phyloP scores from a whole-genome alignment of 2,888 invertebrate species.

The Lithophane leautieri region DNA sequence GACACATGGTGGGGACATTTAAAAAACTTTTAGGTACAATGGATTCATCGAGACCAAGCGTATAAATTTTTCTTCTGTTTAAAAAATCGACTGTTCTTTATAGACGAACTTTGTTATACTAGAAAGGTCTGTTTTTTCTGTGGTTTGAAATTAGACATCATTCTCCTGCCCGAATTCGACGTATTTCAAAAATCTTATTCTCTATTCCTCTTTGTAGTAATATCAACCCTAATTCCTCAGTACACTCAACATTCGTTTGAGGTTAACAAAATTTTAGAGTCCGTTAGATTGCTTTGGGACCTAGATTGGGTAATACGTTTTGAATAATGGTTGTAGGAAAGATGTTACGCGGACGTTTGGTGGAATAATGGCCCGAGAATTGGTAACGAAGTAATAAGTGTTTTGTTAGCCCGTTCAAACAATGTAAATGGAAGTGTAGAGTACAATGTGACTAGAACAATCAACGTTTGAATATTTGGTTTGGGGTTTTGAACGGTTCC shows the following conservation, averaged over 20 bases:
- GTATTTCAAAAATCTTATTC: background rate
- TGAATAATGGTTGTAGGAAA: slow-evolving; percentile 55
- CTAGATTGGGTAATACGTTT: slow-evolving; percentile 42
- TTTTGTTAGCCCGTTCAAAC: slow-evolving; percentile 56
- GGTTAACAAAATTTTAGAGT: slow-evolving; percentile 66
- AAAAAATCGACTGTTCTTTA: background rate
- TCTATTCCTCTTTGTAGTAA: slow-evolving; percentile 27
- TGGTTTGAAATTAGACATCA: background rate
- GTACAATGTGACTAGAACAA: slow-evolving; percentile 53
- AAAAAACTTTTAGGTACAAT: background rate
- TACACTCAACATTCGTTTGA: slow-evolving; percentile 44
- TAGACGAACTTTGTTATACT: background rate
- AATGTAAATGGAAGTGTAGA: slow-evolving; percentile 51
- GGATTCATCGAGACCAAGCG: background rate
- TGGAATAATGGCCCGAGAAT: slow-evolving; percentile 45
- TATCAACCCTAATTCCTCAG: slow-evolving; percentile 45
- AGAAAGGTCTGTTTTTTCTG: background rate
- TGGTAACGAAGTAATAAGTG: slow-evolving; percentile 57
- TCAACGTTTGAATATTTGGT: slow-evolving; percentile 48
- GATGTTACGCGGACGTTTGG: slow-evolving; percentile 45
- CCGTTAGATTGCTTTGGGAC: slow-evolving; percentile 66
- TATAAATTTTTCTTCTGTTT: no score
- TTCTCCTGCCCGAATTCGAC: no score
- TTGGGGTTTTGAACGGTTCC: slow-evolving; percentile 40
- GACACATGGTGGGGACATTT: background rate